These are phyloP conservation scores for Enteromius trimaculatus DNA, from an alignment of 2,797 vertebrate species.

Conservation along the genomic window DNA sequence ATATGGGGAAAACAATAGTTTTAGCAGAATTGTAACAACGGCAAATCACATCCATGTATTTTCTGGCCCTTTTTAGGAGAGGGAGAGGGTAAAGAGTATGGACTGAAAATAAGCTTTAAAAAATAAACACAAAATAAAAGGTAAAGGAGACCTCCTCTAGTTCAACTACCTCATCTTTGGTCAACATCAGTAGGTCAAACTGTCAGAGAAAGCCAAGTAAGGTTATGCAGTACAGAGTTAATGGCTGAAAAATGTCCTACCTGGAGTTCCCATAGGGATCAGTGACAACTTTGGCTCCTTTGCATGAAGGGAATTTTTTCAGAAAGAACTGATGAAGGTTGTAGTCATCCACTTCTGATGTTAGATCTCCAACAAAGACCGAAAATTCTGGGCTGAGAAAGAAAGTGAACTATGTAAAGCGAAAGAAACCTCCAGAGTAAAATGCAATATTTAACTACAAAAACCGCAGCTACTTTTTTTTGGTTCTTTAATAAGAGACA, in stretches of 20 bases:
- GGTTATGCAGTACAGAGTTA: background rate
- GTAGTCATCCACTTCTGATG: slow-evolving; percentile 90
- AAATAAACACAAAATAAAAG: slow-evolving; percentile 18
- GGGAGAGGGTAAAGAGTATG: slow-evolving; percentile 50
- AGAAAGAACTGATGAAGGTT: slow-evolving; percentile 90
- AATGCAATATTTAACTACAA: background rate
- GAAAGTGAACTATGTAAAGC: background rate
- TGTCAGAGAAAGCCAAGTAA: background rate
- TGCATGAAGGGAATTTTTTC: slow-evolving; percentile 90
- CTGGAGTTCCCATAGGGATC: slow-evolving; percentile 90
- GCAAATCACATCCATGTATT: slow-evolving; percentile 65
- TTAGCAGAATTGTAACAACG: slow-evolving; percentile 74
- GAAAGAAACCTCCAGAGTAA: slow-evolving; percentile 1
- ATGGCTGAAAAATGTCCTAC: slow-evolving; percentile 68
- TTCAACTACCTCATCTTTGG: slow-evolving; percentile 25
- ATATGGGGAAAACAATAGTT: slow-evolving; percentile 89
- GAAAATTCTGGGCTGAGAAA: slow-evolving; percentile 85
- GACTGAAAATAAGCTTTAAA: slow-evolving; percentile 38
- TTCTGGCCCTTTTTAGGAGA: slow-evolving; percentile 57
- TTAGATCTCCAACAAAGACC: slow-evolving; percentile 93
- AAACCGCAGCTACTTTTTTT: background rate
- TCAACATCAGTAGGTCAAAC: slow-evolving; percentile 22
- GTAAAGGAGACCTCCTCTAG: slow-evolving; percentile 23
- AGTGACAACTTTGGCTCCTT: slow-evolving; percentile 92
- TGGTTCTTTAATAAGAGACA: background rate